Base-by-base conservation (phyloP, 2,888 invertebrate species). In the Heteropelma amictum region DNA sequence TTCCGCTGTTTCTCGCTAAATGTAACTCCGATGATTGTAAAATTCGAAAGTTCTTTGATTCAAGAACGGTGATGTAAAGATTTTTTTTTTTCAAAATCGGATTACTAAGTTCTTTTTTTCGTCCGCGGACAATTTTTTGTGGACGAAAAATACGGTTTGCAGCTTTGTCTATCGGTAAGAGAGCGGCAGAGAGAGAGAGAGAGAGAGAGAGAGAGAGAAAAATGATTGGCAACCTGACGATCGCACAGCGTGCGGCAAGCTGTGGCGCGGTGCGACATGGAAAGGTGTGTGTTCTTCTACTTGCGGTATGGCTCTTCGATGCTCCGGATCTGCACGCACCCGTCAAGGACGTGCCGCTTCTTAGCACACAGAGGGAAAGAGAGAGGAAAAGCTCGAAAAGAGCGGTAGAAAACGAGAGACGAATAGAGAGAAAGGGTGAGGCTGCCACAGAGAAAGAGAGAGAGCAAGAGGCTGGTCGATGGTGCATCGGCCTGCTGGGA, bases 401-500 rank as follows among this genome's bases (percentile, higher is more conserved):
- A 54, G 54, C 35, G 54, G 23, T 17, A 73, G 73, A 64, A 58
- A 60, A 26, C 49, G 56, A 49, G 58, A 53, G 69, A 64, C 56
- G 53, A 51, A 64, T 51, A 68, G 67, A 56, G 47, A 47, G 61
- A 54, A 33, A 38, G 72, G 14, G 30, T 12, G 38, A 49, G 38
- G 12, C 5, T 21, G 35, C 21, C 12, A 47, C 33, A 10, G 30
- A 65, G 75, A 49, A 61, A 51, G 12, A 35, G 49, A 49, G 63
- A 53, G 63, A 63, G 54, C 68, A 51, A 58, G 40, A 53, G 47
- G 54, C 58, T 33, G 23, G 53, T 67, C 51, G 72, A 61, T 75
- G 77, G 77, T 77, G 73, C 79, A 79, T 77, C 76, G 75, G 75
- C 76, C 80, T 83, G 74, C 79, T 77, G 77, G 80, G 80, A 81